Conservation (phyloP, 2,888 invertebrate species). For the Onthophagus sagittarius region DNA sequence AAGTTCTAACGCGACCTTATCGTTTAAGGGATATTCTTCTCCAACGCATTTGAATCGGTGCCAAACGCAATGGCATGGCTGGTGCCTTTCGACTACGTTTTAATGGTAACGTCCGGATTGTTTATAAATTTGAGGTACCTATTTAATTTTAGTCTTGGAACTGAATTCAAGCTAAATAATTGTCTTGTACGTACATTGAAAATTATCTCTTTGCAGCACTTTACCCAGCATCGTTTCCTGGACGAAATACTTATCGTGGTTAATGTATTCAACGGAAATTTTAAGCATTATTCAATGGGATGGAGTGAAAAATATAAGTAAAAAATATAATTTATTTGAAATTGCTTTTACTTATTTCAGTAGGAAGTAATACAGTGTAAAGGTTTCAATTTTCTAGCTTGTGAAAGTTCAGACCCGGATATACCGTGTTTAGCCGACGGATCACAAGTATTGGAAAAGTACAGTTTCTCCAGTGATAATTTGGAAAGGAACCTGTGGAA, state of each 20-base stretch:
- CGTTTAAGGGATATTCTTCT: slow-evolving; percentile 73
- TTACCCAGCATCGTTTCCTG: slow-evolving; percentile 68
- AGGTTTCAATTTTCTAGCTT: slow-evolving; percentile 52
- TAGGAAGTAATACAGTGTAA: background rate
- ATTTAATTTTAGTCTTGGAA: slow-evolving; percentile 3
- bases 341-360: background rate
- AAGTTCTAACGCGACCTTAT: slow-evolving; percentile 5
- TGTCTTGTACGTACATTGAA: background rate
- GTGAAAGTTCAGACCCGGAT: slow-evolving; percentile 55
- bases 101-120: slow-evolving; percentile 84
- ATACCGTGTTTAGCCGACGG: slow-evolving; percentile 72
- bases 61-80: slow-evolving; percentile 78
- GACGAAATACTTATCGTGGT: slow-evolving; percentile 79
- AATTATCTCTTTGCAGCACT: slow-evolving; percentile 51
- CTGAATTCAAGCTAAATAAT: background rate
- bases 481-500: slow-evolving; percentile 64
- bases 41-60: slow-evolving; percentile 76
- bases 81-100: slow-evolving; percentile 79
- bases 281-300: slow-evolving; percentile 80
- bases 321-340: slow-evolving; percentile 31
- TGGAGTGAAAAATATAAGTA: slow-evolving; percentile 69
- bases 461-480: slow-evolving; percentile 64
- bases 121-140: slow-evolving; percentile 75
- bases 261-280: slow-evolving; percentile 83
- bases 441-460: slow-evolving; percentile 65